A percentile compares a stretch with the other conserved stretches of the same genome.
Conservation (phyloP, 2,888 invertebrate species). For the Heliconius aoede region DNA sequence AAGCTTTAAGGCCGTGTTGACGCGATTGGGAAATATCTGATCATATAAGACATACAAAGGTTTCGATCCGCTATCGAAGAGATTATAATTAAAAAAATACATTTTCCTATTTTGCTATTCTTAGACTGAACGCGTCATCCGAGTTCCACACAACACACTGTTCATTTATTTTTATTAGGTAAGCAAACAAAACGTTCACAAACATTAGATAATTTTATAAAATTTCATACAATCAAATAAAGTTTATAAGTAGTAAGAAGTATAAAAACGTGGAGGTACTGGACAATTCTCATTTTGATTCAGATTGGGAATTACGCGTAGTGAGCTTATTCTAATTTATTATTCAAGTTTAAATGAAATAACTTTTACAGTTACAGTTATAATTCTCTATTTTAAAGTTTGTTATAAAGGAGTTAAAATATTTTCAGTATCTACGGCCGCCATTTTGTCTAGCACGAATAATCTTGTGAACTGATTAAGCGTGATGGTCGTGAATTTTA, state of each 20-base stretch:
- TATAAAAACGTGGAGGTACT: constrained; percentile 7
- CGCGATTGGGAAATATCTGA: neutral
- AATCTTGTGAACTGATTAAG: neutral
- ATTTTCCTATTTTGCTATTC: no score
- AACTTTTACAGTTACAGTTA: constrained; percentile 8
- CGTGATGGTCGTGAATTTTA: neutral
- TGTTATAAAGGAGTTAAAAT: neutral
- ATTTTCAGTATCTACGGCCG: neutral
- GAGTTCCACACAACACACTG: neutral
- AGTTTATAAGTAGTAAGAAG: no score
- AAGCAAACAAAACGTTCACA: no score
- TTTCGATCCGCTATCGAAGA: neutral
- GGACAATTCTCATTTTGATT: constrained; percentile 15
- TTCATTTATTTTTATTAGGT: no score
- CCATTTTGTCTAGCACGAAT: neutral
- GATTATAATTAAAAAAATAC: neutral
- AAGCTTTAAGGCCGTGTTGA: constrained; percentile 44
- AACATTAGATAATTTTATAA: no score
- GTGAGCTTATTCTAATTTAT: constrained; percentile 7
- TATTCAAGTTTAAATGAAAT: constrained; percentile 21
- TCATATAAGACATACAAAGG: neutral
- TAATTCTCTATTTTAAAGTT: neutral
- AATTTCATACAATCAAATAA: no score
- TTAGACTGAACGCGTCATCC: neutral
- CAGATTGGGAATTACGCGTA: neutral